Percentiles rank a stretch among this genome's conserved stretches.
Evolutionary conservation across 2,797 vertebrate species (phyloP).

Genomic region (Miichthys miiuy): DNA sequence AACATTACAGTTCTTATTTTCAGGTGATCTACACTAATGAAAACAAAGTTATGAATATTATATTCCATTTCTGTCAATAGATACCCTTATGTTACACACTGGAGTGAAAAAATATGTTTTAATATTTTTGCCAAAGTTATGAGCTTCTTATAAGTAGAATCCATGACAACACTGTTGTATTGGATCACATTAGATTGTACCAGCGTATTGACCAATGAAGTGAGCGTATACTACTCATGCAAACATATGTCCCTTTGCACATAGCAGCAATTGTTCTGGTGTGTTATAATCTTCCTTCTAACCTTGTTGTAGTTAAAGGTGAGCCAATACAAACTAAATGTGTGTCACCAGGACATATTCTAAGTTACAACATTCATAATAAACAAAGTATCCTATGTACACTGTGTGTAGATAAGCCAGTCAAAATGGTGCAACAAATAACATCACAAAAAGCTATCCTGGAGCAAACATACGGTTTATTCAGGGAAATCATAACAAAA

Average conservation of each 20-base stretch:
- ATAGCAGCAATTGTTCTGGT: neutral
- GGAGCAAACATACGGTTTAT: slow-evolving; percentile 62
- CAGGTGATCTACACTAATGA: no score
- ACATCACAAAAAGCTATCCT: neutral
- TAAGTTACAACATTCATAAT: neutral
- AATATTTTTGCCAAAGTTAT: no score
- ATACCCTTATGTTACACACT: no score
- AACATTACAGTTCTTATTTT: no score
- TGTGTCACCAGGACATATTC: neutral
- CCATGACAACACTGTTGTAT: no score
- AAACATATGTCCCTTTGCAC: neutral
- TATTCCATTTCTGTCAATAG: no score
- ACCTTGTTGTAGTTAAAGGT: neutral
- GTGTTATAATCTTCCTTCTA: neutral
- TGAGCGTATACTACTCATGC: no score
- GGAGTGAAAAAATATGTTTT: no score
- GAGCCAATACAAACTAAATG: neutral
- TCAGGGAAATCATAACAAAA: slow-evolving; percentile 54
- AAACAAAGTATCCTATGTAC: neutral
- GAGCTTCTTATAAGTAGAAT: no score
- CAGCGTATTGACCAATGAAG: no score
- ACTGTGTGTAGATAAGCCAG: neutral
- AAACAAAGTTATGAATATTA: no score
- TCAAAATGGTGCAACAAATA: neutral
- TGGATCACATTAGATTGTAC: no score